A percentile compares a stretch with the other conserved stretches of the same genome.
phyloP scores from a whole-genome alignment of 2,888 invertebrate genomes.

The Celastrina argiolus region DNA sequence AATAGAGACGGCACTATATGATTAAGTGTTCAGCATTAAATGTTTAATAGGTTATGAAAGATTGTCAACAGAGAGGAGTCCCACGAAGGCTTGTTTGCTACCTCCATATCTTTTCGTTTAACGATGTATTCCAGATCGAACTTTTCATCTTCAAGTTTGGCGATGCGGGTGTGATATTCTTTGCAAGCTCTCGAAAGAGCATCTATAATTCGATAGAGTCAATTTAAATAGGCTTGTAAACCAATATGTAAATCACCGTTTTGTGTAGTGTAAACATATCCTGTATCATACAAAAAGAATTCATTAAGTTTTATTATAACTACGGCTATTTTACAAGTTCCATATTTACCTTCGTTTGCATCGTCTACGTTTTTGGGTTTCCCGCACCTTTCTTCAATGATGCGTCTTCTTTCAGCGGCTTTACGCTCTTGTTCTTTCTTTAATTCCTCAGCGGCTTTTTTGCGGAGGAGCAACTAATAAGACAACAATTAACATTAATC shows the following conservation, averaged over 20 bases:
- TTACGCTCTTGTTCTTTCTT: conserved; percentile 99
- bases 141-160: conserved; percentile 93
- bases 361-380: conserved; percentile 93
- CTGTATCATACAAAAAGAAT: conserved; percentile 25
- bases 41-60: conserved; percentile 66
- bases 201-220: conserved; percentile 81
- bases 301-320: conserved; percentile 25
- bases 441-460: conserved; percentile 99
- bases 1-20: conserved; percentile 64
- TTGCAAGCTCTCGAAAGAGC: conserved; percentile 85
- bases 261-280: conserved; percentile 43
- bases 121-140: conserved; percentile 99
- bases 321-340: conserved; percentile 18
- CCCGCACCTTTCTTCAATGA: conserved; percentile 97
- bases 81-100: conserved; percentile 77
- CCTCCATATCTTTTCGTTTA: conserved; percentile 99
- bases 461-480: conserved; percentile 96
- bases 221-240: conserved; percentile 45
- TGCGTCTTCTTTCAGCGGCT: conserved; percentile 97
- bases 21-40: conserved; percentile 63
- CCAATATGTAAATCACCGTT: conserved; percentile 38
- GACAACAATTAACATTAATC: background rate
- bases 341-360: conserved; percentile 91
- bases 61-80: conserved; percentile 59
- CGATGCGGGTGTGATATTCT: conserved; percentile 93